A percentile compares a stretch with the other conserved stretches of the same genome.
phyloP scores from a whole-genome alignment of 2,888 invertebrate genomes.

The Tinea trinotella region DNA sequence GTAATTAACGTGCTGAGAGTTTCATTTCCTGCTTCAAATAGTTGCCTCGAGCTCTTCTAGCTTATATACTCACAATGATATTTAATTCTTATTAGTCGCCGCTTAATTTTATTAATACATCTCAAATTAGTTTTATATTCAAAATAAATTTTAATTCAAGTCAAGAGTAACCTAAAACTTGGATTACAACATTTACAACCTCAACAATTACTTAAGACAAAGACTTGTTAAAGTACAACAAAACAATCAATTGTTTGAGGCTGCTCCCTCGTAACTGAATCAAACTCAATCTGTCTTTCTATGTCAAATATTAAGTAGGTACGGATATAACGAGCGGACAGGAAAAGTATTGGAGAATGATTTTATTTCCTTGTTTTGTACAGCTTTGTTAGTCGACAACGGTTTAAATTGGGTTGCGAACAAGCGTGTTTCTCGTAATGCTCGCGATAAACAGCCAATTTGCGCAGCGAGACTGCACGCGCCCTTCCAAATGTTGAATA shows the following conservation, averaged over 20 bases:
- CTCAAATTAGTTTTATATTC: no score
- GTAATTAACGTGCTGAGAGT: conserved; percentile 45
- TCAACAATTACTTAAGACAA: neutral
- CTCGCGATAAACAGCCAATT: conserved; percentile 54
- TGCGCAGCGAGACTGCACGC: conserved; percentile 37
- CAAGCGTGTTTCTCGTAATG: conserved; percentile 38
- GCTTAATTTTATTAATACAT: neutral
- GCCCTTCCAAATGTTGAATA: conserved; percentile 31
- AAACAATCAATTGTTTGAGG: conserved; percentile 1
- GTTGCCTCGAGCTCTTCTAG: neutral
- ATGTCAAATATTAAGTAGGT: neutral
- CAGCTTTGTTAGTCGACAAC: conserved; percentile 24
- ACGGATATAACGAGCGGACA: neutral
- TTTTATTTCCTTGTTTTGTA: conserved; percentile 53
- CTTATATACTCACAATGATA: neutral
- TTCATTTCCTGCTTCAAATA: conserved; percentile 42
- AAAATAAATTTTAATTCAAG: no score
- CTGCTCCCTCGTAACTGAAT: neutral
- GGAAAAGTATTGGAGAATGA: conserved; percentile 20
- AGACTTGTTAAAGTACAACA: neutral
- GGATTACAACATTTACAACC: no score
- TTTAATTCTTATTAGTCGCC: neutral
- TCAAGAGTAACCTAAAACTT: no score
- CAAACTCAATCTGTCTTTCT: neutral
- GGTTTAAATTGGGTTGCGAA: conserved; percentile 52